Percentiles rank a stretch among this genome's conserved stretches.
Evolutionary conservation across 2,888 invertebrate species (phyloP).

Genomic region (Nemoura dubitans): DNA sequence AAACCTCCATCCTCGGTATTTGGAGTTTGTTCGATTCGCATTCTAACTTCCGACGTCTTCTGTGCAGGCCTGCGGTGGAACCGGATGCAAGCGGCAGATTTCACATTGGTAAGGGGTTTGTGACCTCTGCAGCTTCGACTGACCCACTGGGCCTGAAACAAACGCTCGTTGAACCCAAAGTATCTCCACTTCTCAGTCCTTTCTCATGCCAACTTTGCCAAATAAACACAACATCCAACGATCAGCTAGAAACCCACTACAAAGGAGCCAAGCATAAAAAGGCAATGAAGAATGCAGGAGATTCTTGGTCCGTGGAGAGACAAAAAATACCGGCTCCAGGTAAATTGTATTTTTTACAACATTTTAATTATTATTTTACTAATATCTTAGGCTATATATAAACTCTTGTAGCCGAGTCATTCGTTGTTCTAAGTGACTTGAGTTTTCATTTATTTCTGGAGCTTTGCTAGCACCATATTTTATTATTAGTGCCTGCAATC

Average conservation of each 20-base stretch:
- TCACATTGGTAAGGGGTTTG: conserved; percentile 45
- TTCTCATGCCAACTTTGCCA: conserved; percentile 55
- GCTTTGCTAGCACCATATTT: too few species aligned
- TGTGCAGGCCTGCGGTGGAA: conserved; percentile 41
- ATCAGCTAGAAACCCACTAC: conserved; percentile 69
- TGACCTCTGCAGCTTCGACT: neutral
- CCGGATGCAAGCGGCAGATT: conserved; percentile 51
- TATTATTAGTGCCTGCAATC: too few species aligned
- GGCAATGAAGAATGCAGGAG: conserved; percentile 57
- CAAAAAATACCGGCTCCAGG: conserved; percentile 26
- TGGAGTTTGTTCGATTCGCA: too few species aligned
- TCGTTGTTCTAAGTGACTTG: too few species aligned
- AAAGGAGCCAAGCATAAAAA: conserved; percentile 69
- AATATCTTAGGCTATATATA: too few species aligned
- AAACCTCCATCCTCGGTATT: too few species aligned
- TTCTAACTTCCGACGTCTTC: neutral
- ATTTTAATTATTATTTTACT: too few species aligned
- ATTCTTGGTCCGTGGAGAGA: neutral
- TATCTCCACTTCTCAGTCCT: conserved; percentile 42
- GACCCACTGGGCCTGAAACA: conserved; percentile 41
- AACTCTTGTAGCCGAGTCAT: too few species aligned
- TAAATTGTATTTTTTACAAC: neutral
- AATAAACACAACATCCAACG: conserved; percentile 66
- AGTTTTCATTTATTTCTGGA: too few species aligned
- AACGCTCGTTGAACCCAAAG: neutral